These are phyloP conservation scores for Molothrus ater DNA, from an alignment of 2,797 vertebrate genomes.

Conservation along the genomic window DNA sequence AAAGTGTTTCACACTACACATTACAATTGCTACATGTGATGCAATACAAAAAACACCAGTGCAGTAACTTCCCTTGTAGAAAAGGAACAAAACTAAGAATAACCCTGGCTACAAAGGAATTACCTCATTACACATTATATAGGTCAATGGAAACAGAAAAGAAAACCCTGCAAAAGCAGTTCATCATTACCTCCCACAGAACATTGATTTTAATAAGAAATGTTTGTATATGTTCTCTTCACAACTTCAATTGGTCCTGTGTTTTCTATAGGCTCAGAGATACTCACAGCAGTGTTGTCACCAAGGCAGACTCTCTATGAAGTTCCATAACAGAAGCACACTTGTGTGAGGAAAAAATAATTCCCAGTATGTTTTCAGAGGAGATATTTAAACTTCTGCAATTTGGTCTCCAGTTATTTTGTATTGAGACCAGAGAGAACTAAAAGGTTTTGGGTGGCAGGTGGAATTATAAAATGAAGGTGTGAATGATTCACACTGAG, in stretches of 20 bases:
- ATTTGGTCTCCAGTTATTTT: neutral
- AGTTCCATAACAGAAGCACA: neutral
- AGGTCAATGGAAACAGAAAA: neutral
- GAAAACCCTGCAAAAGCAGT: neutral
- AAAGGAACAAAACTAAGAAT: neutral
- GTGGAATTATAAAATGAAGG: conserved; percentile 2
- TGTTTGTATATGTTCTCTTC: neutral
- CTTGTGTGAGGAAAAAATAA: neutral
- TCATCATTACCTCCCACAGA: neutral
- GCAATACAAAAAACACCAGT: neutral
- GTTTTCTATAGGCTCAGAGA: neutral
- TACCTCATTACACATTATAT: neutral
- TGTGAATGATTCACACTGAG: neutral
- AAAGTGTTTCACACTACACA: neutral
- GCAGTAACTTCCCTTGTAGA: neutral
- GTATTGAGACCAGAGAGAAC: neutral
- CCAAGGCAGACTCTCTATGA: neutral
- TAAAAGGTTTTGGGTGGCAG: neutral
- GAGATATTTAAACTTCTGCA: neutral
- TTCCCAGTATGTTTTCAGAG: neutral
- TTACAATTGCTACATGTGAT: neutral
- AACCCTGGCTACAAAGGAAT: neutral
- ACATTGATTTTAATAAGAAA: neutral
- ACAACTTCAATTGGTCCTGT: neutral
- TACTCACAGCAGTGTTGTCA: fast-evolving